phyloP scores from a whole-genome alignment of 2,797 vertebrate genomes.

The Macropus fuliginosus region DNA sequence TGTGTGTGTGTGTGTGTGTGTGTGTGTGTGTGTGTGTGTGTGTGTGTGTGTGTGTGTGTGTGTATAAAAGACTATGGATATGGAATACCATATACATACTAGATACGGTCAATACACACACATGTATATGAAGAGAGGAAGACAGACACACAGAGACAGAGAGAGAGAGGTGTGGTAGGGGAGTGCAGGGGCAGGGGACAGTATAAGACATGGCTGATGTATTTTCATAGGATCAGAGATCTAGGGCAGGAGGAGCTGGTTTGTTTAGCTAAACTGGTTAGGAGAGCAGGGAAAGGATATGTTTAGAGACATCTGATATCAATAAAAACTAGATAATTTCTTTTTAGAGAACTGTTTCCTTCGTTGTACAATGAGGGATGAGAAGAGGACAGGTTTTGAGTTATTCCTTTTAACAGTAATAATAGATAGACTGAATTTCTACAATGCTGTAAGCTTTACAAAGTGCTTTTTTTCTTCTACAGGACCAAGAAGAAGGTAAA shows the following conservation, averaged over 20 bases:
- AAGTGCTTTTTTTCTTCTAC: constrained; percentile 5
- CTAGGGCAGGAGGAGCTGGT: background rate
- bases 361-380: background rate
- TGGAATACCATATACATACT: background rate
- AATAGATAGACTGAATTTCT: no score
- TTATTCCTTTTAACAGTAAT: no score
- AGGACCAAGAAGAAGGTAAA: constrained; percentile 25
- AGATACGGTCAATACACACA: background rate
- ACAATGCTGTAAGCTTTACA: constrained; percentile 42
- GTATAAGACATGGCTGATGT: background rate
- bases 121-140: no score
- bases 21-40: no score
- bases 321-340: background rate
- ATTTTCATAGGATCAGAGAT: background rate
- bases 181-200: background rate
- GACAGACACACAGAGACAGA: background rate
- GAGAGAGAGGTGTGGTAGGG: no score
- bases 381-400: background rate
- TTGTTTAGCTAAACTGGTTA: background rate
- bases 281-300: background rate
- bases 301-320: background rate
- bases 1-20: no score
- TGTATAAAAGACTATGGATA: no score
- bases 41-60: no score
- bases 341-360: background rate